These are phyloP conservation scores for Ecdyonurus torrentis DNA, from an alignment of 2,888 invertebrate genomes.

Conservation along the genomic window DNA sequence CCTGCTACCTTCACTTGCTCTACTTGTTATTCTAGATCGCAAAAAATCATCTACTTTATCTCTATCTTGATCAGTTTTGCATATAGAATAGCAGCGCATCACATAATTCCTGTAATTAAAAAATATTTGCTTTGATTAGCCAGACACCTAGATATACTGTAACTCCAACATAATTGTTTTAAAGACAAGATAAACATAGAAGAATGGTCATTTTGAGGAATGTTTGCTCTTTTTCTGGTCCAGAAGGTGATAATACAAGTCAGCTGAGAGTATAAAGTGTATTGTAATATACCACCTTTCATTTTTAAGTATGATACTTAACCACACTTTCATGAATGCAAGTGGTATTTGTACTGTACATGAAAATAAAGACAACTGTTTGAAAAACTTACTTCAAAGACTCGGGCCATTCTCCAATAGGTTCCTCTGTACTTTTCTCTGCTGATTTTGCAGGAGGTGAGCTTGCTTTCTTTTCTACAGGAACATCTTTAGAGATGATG, in stretches of 20 bases:
- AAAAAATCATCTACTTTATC: conserved; percentile 89
- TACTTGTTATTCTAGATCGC: conserved; percentile 83
- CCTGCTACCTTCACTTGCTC: conserved; percentile 64
- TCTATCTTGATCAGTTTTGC: conserved; percentile 71
- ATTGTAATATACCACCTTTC: too few species aligned
- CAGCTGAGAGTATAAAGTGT: not conserved
- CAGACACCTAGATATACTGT: too few species aligned
- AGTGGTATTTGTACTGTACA: too few species aligned
- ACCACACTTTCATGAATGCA: too few species aligned
- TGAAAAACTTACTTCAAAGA: conserved; percentile 37
- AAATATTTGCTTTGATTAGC: too few species aligned
- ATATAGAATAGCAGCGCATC: conserved; percentile 80
- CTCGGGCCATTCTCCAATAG: conserved; percentile 59
- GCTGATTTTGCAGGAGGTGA: conserved; percentile 23
- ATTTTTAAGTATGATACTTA: too few species aligned
- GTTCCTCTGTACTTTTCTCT: conserved; percentile 31
- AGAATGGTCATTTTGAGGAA: too few species aligned
- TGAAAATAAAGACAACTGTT: too few species aligned
- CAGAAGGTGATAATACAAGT: too few species aligned
- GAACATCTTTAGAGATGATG: conserved; percentile 15
- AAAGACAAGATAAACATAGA: too few species aligned
- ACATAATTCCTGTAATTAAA: conserved; percentile 50
- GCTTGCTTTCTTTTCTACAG: conserved; percentile 25
- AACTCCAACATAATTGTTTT: too few species aligned
- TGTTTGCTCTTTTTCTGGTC: too few species aligned